These are phyloP conservation scores for Dinocampus coccinellae DNA, from an alignment of 2,888 invertebrate genomes.

Conservation along the genomic window DNA sequence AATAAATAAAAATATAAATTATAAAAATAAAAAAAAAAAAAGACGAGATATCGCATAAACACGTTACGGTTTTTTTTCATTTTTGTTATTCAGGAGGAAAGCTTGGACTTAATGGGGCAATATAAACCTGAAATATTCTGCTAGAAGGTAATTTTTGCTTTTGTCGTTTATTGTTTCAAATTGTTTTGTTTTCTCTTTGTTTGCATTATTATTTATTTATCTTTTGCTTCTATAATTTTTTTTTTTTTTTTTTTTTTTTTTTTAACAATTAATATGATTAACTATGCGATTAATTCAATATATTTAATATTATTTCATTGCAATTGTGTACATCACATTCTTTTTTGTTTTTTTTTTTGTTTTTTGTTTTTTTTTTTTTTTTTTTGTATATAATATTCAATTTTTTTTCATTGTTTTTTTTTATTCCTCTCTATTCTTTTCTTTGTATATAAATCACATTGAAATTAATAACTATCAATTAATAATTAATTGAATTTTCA, in stretches of 20 bases:
- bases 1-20: too few relatives aligned
- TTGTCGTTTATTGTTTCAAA: constrained; percentile 66
- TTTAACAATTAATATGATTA: neutral
- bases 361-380: neutral
- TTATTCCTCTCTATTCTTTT: neutral
- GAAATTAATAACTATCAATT: too few relatives aligned
- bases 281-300: neutral
- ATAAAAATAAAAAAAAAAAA: too few relatives aligned
- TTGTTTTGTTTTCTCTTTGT: constrained; percentile 42
- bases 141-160: constrained; percentile 76
- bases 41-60: constrained; percentile 9
- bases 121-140: constrained; percentile 86
- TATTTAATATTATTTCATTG: too few relatives aligned
- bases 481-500: too few relatives aligned
- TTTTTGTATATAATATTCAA: too few relatives aligned
- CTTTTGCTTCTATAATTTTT: constrained; percentile 21
- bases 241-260: neutral
- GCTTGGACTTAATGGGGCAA: constrained; percentile 83
- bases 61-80: constrained; percentile 68
- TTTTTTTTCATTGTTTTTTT: too few relatives aligned
- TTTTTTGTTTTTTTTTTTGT: neutral
- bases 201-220: constrained; percentile 38
- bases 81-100: constrained; percentile 77
- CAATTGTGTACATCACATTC: too few relatives aligned
- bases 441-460: too few relatives aligned